Evolutionary conservation across 2,113 vertebrate species (phyloP).

Genomic region (Terrapene triunguis): DNA sequence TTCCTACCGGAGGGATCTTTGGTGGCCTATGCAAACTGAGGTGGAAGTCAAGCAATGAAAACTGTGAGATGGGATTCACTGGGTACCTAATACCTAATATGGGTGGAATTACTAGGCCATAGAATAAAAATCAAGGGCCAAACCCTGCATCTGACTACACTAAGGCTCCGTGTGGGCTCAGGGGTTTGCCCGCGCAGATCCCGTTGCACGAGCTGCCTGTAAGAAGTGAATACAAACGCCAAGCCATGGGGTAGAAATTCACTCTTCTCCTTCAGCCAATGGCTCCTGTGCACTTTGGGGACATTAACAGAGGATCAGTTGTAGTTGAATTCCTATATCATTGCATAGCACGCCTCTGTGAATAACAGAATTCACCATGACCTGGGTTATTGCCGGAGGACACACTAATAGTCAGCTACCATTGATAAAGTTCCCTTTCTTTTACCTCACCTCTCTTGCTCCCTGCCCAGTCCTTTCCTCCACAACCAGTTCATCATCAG

Average conservation of each 20-base stretch:
- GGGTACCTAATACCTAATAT: background rate
- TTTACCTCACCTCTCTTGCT: slow-evolving; percentile 36
- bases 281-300: background rate
- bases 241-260: background rate
- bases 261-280: background rate
- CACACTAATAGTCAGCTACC: background rate
- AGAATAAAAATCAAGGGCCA: background rate
- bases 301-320: background rate
- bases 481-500: slow-evolving; percentile 29
- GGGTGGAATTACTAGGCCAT: background rate
- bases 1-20: background rate
- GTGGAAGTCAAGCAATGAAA: background rate
- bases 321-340: slow-evolving; percentile 14
- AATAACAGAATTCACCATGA: background rate
- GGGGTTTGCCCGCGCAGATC: background rate
- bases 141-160: background rate
- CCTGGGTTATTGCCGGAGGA: background rate
- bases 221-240: background rate
- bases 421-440: slow-evolving; percentile 24
- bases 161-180: background rate
- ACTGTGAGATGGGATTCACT: background rate
- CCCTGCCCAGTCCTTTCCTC: slow-evolving; percentile 17
- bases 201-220: background rate
- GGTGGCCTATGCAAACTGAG: background rate
- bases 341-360: background rate